Evolutionary conservation across 2,113 vertebrate genomes (phyloP).

Genomic region (Pyxicephalus adspersus): DNA sequence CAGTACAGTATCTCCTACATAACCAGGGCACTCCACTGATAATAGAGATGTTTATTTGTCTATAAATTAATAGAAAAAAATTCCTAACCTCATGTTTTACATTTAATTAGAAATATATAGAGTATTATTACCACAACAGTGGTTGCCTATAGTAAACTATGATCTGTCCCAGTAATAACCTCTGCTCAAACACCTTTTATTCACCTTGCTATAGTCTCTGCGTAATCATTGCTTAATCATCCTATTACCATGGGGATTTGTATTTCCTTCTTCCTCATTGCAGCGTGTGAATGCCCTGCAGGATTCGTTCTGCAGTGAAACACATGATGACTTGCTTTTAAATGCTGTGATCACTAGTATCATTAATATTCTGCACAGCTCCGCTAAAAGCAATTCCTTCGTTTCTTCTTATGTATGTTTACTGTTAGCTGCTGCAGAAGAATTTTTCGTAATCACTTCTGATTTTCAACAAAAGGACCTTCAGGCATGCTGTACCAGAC

Average conservation of each 20-base stretch:
- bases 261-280: conserved; percentile 26
- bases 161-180: conserved; percentile 13
- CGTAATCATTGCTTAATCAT: conserved; percentile 48
- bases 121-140: background rate
- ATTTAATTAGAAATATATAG: background rate
- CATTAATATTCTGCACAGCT: conserved; percentile 53
- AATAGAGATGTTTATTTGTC: too few species aligned
- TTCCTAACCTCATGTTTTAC: background rate
- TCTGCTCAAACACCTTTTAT: conserved; percentile 30
- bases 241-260: conserved; percentile 27
- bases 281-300: conserved; percentile 31
- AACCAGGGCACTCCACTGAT: too few species aligned
- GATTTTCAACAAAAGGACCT: conserved; percentile 57
- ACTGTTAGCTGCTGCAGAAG: conserved; percentile 35
- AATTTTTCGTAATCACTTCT: conserved; percentile 47
- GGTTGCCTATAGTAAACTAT: conserved; percentile 8
- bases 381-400: conserved; percentile 38
- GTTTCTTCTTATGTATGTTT: conserved; percentile 37
- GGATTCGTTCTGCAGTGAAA: conserved; percentile 40
- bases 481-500: conserved; percentile 37
- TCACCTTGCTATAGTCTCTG: conserved; percentile 34
- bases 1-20: too few species aligned
- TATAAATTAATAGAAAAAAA: background rate
- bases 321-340: conserved; percentile 44
- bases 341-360: conserved; percentile 50